phyloP scores from a whole-genome alignment of 1,140 invertebrate genomes.

The Pentalonia nigronervosa region DNA sequence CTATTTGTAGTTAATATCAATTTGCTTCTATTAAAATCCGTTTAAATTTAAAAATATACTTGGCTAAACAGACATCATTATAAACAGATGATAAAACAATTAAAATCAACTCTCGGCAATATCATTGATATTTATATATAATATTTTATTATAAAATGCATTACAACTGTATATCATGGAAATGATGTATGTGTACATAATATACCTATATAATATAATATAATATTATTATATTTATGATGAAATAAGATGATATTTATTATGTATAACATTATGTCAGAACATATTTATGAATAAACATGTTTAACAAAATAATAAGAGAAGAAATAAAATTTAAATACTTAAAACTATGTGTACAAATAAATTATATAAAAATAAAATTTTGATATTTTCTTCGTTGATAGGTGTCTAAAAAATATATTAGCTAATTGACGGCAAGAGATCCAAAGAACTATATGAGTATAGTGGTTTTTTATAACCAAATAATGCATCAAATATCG shows the following conservation, averaged over 20 bases:
- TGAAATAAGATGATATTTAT: constrained; percentile 27
- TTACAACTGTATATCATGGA: neutral
- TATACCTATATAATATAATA: neutral
- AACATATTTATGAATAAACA: neutral
- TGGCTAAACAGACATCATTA: too few relatives aligned
- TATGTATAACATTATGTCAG: neutral
- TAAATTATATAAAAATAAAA: constrained; percentile 28
- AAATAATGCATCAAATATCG: constrained; percentile 32
- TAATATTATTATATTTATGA: neutral
- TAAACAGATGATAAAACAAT: too few relatives aligned
- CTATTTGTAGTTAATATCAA: too few relatives aligned
- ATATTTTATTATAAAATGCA: neutral
- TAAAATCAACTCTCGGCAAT: too few relatives aligned
- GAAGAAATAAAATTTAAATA: constrained; percentile 33
- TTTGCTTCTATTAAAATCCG: too few relatives aligned
- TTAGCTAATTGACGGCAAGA: constrained; percentile 59
- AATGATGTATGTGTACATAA: neutral
- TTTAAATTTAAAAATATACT: too few relatives aligned
- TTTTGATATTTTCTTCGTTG: constrained; percentile 24
- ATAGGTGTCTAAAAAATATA: neutral
- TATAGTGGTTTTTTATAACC: constrained; percentile 49
- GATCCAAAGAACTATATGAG: constrained; percentile 60
- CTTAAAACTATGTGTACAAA: constrained; percentile 2
- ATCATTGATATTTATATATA: neutral
- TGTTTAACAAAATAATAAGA: constrained; percentile 4